These are phyloP conservation scores for Acheta domesticus DNA, from an alignment of 2,888 invertebrate species.

Conservation along the genomic window DNA sequence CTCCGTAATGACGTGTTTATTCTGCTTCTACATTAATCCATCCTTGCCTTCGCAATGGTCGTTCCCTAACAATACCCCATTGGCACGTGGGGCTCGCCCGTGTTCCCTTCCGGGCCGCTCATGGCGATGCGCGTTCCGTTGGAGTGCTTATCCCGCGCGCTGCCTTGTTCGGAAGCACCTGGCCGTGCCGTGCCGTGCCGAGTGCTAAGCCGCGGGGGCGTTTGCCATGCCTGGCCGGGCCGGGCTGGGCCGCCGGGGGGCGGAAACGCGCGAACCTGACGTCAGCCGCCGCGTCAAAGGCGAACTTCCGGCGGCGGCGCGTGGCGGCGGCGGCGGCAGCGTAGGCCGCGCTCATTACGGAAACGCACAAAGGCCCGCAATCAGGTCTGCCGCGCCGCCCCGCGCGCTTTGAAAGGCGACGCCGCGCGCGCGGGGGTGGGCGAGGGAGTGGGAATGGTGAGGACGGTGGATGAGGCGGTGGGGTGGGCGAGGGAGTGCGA, in stretches of 20 bases:
- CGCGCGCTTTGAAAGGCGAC: neutral
- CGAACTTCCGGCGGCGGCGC: neutral
- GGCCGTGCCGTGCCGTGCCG: neutral
- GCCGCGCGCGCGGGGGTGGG: neutral
- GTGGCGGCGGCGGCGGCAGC: neutral
- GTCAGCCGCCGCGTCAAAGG: constrained; percentile 18
- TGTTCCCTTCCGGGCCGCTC: too few relatives aligned
- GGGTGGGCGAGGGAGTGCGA: rapidly evolving
- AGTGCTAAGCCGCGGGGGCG: too few relatives aligned
- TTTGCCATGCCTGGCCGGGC: neutral
- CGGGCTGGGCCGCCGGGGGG: neutral
- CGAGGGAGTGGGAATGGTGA: neutral
- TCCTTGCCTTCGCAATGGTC: neutral
- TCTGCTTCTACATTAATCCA: neutral
- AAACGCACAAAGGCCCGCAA: constrained; percentile 3
- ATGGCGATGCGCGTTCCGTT: neutral
- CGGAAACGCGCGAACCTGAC: neutral
- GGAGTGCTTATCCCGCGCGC: neutral
- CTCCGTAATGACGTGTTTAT: neutral
- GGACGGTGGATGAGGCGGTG: neutral
- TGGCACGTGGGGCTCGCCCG: too few relatives aligned
- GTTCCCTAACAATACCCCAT: too few relatives aligned
- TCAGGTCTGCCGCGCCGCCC: neutral
- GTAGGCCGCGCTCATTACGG: neutral
- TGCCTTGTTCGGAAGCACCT: neutral